Conservation (phyloP, 2,888 invertebrate genomes). For the Polietes domitor region DNA sequence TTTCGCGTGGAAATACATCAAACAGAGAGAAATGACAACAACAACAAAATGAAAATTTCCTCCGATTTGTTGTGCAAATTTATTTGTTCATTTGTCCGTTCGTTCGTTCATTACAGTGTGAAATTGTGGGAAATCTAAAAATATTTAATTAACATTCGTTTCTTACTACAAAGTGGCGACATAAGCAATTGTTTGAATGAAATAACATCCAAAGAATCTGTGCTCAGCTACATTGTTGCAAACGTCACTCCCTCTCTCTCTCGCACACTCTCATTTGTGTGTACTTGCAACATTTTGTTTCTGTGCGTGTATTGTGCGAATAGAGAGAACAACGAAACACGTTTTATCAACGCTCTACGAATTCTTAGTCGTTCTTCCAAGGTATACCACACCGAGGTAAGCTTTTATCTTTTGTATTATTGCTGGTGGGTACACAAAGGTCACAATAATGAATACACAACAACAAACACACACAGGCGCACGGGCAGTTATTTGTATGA, state of each 20-base stretch:
- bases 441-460: slow-evolving; percentile 53
- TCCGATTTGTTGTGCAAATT: no score
- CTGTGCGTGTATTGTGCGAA: neutral
- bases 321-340: slow-evolving; percentile 9
- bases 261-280: neutral
- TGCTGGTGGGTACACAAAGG: slow-evolving; percentile 44
- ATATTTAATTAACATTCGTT: no score
- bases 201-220: neutral
- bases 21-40: no score
- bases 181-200: no score
- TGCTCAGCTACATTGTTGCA: slow-evolving; percentile 5
- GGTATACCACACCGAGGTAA: slow-evolving; percentile 60
- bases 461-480: no score
- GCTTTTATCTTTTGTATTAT: slow-evolving; percentile 10
- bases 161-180: no score
- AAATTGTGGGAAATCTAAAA: neutral
- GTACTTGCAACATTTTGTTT: neutral
- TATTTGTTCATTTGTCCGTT: no score
- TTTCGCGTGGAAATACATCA: no score
- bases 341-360: slow-evolving; percentile 42
- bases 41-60: no score
- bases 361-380: slow-evolving; percentile 19
- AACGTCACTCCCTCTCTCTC: slow-evolving; percentile 1
- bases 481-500: no score
- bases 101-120: neutral